Percentiles rank a stretch among this genome's conserved stretches.
These are phyloP conservation scores for Abrostola tripartita DNA, from an alignment of 2,888 invertebrate species.

Conservation along the genomic window DNA sequence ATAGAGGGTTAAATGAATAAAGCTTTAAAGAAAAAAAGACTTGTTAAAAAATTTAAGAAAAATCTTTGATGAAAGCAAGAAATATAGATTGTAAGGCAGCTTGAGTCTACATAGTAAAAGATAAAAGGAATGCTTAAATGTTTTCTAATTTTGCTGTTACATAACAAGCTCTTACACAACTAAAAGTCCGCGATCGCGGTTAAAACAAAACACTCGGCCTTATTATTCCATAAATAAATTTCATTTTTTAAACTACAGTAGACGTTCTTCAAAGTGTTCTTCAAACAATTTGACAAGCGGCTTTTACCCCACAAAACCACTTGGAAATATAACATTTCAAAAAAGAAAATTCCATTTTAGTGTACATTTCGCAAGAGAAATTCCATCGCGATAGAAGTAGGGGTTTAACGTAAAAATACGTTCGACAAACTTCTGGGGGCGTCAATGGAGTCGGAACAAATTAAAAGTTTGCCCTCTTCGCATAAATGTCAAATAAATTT, in stretches of 20 bases:
- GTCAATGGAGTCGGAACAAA: constrained; percentile 58
- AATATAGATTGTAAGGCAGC: no score
- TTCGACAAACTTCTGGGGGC: constrained; percentile 47
- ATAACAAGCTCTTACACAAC: no score
- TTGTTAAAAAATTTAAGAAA: no score
- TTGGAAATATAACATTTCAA: constrained; percentile 38
- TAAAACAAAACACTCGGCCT: neutral
- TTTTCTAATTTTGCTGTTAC: no score
- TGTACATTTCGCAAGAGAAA: constrained; percentile 36
- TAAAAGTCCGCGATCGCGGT: neutral
- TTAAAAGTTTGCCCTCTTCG: constrained; percentile 57
- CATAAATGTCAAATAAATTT: constrained; percentile 62
- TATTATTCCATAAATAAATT: neutral
- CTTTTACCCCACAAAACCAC: constrained; percentile 23
- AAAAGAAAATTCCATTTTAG: constrained; percentile 44
- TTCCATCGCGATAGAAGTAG: constrained; percentile 34
- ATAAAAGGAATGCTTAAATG: no score
- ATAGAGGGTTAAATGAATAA: no score
- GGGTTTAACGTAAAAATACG: constrained; percentile 57
- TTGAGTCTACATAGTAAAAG: no score
- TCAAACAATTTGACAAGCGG: constrained; percentile 16
- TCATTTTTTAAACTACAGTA: constrained; percentile 12
- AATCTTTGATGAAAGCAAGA: no score
- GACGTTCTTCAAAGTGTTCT: constrained; percentile 14
- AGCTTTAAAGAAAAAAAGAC: no score